Evolutionary conservation across 2,888 invertebrate species (phyloP).

Genomic region (Parnassius mnemosyne): DNA sequence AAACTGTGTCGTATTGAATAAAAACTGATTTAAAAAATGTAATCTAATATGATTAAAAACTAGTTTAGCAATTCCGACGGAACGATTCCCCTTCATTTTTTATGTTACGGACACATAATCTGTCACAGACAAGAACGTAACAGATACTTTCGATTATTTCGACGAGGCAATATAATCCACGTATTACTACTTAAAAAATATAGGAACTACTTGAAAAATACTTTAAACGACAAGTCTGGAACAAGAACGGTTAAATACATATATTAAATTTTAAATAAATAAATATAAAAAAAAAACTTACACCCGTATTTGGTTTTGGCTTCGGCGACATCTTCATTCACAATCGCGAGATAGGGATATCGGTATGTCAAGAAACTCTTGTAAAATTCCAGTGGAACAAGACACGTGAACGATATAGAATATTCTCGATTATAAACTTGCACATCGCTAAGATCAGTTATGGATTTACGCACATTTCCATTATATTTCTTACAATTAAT

Average conservation of each 20-base stretch:
- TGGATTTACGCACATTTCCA: slow-evolving; percentile 35
- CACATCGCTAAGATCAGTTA: slow-evolving; percentile 52
- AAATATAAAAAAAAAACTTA: slow-evolving; percentile 30
- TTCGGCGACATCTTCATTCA: slow-evolving; percentile 57
- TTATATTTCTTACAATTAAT: not conserved
- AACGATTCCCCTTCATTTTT: no score
- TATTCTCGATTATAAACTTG: slow-evolving; percentile 48
- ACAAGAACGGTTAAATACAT: not conserved
- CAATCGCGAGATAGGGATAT: slow-evolving; percentile 23
- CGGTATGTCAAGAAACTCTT: slow-evolving; percentile 59
- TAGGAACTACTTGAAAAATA: not conserved
- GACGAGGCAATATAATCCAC: no score
- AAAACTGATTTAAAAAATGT: no score
- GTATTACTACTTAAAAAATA: not conserved
- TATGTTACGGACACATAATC: no score
- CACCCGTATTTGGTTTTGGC: slow-evolving; percentile 47
- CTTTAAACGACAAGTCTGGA: not conserved
- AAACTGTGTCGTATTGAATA: no score
- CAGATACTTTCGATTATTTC: no score
- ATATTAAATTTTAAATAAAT: not conserved
- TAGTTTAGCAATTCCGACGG: no score
- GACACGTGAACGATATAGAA: slow-evolving; percentile 46
- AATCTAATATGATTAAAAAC: no score
- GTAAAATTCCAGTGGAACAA: slow-evolving; percentile 52
- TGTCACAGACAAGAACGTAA: no score